Percentiles rank a stretch among this genome's conserved stretches.
These are phyloP conservation scores for Acrocephalus arundinaceus DNA, from an alignment of 2,113 vertebrate genomes.

Conservation along the genomic window DNA sequence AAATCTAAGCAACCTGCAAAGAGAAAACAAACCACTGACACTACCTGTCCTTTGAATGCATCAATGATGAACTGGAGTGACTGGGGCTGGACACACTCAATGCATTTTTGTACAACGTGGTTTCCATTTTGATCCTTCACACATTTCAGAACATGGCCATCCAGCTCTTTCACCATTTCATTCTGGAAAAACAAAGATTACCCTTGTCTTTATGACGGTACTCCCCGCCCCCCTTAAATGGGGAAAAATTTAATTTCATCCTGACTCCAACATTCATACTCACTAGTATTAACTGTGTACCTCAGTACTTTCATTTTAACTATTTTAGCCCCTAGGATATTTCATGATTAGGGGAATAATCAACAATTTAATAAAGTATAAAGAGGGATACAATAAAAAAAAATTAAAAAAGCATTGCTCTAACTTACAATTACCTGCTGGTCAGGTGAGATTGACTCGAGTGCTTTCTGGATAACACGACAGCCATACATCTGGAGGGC, in stretches of 20 bases:
- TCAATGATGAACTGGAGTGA: constrained; percentile 96
- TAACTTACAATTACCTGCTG: constrained; percentile 99
- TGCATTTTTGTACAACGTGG: constrained; percentile 97
- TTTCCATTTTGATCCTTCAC: constrained; percentile 98
- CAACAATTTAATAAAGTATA: background rate
- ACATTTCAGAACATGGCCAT: constrained; percentile 96
- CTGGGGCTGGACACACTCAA: constrained; percentile 95
- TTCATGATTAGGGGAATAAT: background rate
- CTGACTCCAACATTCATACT: background rate
- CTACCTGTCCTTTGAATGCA: constrained; percentile 94
- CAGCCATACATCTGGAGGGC: constrained; percentile 97
- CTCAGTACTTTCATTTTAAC: background rate
- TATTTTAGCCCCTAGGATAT: background rate
- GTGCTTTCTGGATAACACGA: constrained; percentile 94
- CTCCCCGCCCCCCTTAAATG: accelerated
- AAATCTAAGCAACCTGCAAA: background rate
- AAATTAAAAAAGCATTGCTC: constrained; percentile 53
- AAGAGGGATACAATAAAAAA: background rate
- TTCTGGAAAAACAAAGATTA: constrained; percentile 75
- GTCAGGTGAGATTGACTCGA: constrained; percentile 97
- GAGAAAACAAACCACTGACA: background rate
- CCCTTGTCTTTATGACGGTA: background rate
- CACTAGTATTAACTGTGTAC: background rate
- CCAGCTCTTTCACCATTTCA: constrained; percentile 93
- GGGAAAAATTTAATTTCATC: background rate